Conservation (phyloP, 2,113 vertebrate genomes). For the Furnarius figulus region DNA sequence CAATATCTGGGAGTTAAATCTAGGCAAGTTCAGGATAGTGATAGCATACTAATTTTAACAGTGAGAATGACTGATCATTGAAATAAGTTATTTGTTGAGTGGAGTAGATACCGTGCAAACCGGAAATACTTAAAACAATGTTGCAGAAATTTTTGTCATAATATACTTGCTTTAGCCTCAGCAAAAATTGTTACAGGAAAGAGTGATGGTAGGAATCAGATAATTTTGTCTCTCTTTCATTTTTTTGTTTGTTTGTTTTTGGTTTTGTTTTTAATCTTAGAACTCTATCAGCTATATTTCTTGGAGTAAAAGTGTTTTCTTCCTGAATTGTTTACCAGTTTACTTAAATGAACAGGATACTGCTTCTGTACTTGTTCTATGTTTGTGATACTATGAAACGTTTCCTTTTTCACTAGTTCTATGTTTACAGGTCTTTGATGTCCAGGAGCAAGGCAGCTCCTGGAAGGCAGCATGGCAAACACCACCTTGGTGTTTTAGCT, state of each 20-base stretch:
- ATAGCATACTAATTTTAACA: not conserved
- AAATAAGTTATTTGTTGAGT: not conserved
- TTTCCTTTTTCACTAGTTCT: not conserved
- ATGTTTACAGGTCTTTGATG: not conserved
- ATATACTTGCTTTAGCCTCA: not conserved
- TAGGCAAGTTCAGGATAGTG: not conserved
- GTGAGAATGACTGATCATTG: not conserved
- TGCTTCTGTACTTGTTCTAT: not conserved
- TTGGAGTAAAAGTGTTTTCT: not conserved
- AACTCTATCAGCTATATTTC: not conserved
- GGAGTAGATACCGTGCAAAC: not conserved
- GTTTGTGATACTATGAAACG: not conserved
- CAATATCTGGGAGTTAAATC: not conserved
- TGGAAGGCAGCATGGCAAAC: not conserved
- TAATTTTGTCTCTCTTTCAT: not conserved
- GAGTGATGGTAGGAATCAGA: not conserved
- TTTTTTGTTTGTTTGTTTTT: not conserved
- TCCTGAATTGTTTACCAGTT: not conserved
- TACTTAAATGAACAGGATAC: not conserved
- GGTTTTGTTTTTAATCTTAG: not conserved
- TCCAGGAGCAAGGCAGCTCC: not conserved
- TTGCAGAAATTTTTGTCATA: not conserved
- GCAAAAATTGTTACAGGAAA: not conserved
- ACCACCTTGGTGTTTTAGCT: not conserved
- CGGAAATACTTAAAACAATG: not conserved